Evolutionary conservation across 2,888 invertebrate genomes (phyloP).

Genomic region (Diploptera punctata): DNA sequence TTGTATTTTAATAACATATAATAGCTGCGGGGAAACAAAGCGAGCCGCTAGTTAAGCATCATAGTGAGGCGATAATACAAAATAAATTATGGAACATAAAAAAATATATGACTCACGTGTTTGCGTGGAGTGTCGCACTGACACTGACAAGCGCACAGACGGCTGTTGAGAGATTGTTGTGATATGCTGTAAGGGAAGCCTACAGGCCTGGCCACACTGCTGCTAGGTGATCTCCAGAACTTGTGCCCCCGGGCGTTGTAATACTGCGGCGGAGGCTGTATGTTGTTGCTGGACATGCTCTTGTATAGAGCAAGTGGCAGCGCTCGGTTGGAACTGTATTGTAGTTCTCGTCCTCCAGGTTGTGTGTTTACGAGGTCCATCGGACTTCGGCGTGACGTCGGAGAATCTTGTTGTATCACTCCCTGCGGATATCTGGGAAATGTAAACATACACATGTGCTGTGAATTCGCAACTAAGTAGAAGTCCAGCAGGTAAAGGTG

Average conservation of each 20-base stretch:
- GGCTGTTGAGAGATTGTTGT: slow-evolving; percentile 26
- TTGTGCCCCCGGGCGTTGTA: background rate
- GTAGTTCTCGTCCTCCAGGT: background rate
- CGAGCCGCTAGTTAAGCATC: no score
- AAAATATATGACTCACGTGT: background rate
- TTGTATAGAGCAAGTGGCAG: background rate
- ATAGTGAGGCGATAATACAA: no score
- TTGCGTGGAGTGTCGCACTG: slow-evolving; percentile 20
- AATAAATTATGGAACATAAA: no score
- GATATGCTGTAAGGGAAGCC: slow-evolving; percentile 20
- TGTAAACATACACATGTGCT: no score
- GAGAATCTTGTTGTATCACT: background rate
- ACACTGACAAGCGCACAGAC: slow-evolving; percentile 23
- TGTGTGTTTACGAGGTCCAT: slow-evolving; percentile 3
- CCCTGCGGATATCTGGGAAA: background rate
- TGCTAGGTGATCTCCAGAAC: background rate
- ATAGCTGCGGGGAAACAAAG: no score
- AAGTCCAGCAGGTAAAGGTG: no score
- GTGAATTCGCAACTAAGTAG: no score
- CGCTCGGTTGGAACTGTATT: background rate
- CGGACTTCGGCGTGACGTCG: slow-evolving; percentile 2
- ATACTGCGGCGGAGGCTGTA: background rate
- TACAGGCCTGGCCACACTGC: background rate
- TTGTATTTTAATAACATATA: no score
- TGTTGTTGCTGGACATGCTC: slow-evolving; percentile 17